phyloP scores from a whole-genome alignment of 2,888 invertebrate genomes.

The Melanophora roralis region DNA sequence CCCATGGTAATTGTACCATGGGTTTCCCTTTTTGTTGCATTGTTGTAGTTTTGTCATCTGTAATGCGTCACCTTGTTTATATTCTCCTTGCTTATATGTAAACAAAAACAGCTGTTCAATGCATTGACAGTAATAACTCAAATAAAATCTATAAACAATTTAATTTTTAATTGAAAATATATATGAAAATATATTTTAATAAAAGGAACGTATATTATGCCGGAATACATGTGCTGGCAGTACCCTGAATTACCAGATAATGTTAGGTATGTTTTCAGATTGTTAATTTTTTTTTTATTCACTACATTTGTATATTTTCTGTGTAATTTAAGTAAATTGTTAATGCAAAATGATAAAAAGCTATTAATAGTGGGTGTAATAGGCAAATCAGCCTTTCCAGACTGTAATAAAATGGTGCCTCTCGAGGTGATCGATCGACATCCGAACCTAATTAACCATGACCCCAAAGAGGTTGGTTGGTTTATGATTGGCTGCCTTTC shows the following conservation, averaged over 20 bases:
- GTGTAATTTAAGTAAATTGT: constrained; percentile 66
- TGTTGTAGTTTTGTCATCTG: too few relatives aligned
- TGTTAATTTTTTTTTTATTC: neutral
- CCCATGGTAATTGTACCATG: too few relatives aligned
- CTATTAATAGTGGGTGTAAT: constrained; percentile 75
- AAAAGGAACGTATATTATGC: constrained; percentile 60
- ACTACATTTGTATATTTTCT: too few relatives aligned
- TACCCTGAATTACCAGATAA: constrained; percentile 69
- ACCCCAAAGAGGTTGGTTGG: constrained; percentile 67
- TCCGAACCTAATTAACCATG: constrained; percentile 67
- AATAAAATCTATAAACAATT: too few relatives aligned
- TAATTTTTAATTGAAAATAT: too few relatives aligned
- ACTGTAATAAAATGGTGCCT: constrained; percentile 76
- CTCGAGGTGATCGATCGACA: constrained; percentile 69
- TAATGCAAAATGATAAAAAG: constrained; percentile 68
- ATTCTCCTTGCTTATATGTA: too few relatives aligned
- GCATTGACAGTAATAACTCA: too few relatives aligned
- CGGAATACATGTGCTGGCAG: constrained; percentile 68
- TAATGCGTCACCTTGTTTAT: too few relatives aligned
- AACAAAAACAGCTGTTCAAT: constrained; percentile 26
- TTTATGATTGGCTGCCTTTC: too few relatives aligned
- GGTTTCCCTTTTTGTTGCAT: too few relatives aligned
- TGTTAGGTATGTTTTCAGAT: constrained; percentile 65
- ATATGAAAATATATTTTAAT: too few relatives aligned
- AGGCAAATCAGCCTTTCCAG: constrained; percentile 72